These are phyloP conservation scores for Parazoanthus atlanticus DNA, from an alignment of 92 coral and sea anemone species.

Conservation along the genomic window DNA sequence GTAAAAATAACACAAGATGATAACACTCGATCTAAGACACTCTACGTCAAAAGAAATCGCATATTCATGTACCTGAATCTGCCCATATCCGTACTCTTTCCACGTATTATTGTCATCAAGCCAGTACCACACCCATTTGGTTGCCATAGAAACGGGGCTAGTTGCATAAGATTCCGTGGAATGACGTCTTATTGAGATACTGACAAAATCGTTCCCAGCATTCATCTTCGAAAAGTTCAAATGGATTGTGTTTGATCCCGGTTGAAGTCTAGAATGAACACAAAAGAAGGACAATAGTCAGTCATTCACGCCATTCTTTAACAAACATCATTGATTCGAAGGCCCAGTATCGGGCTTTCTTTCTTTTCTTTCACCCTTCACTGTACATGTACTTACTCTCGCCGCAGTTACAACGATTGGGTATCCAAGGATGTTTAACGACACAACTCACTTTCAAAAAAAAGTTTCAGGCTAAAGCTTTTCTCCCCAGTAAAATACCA, in stretches of 20 bases:
- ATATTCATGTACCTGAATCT: slow-evolving; percentile 15
- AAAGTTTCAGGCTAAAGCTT: too few relatives aligned
- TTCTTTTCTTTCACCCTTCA: too few relatives aligned
- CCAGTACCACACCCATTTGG: slow-evolving; percentile 87
- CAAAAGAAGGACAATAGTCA: background rate
- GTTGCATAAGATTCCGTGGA: slow-evolving; percentile 62
- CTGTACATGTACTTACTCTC: too few relatives aligned
- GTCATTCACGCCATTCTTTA: background rate
- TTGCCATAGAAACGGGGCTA: slow-evolving; percentile 53
- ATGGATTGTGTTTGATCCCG: slow-evolving; percentile 46
- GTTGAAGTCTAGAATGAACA: slow-evolving; percentile 41
- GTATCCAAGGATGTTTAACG: too few relatives aligned
- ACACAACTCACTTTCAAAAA: too few relatives aligned
- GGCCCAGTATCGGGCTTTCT: too few relatives aligned
- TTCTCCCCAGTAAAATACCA: too few relatives aligned
- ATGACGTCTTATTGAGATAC: slow-evolving; percentile 54
- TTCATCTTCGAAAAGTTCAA: slow-evolving; percentile 55
- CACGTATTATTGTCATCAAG: slow-evolving; percentile 53
- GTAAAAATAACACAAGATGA: background rate
- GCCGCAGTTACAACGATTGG: too few relatives aligned
- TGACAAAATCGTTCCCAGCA: slow-evolving; percentile 47
- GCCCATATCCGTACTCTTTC: slow-evolving; percentile 57
- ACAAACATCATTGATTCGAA: background rate
- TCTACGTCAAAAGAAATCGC: too few relatives aligned
- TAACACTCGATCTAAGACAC: background rate